phyloP scores from a whole-genome alignment of 1,140 invertebrate genomes.

The Polypedilum pembai region DNA sequence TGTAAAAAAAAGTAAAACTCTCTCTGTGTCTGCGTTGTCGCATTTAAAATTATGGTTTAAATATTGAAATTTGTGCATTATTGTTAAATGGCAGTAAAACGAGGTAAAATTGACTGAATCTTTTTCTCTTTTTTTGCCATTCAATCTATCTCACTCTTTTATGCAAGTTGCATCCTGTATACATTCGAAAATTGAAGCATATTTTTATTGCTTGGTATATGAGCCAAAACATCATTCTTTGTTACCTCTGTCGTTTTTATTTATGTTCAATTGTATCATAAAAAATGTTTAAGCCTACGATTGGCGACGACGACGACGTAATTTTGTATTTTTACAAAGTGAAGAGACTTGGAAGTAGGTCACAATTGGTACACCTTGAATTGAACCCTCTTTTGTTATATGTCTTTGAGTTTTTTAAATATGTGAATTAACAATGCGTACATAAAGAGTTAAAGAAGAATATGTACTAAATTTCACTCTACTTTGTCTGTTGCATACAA shows the following conservation, averaged over 20 bases:
- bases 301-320: too few relatives aligned
- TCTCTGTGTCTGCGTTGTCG: neutral
- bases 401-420: too few relatives aligned
- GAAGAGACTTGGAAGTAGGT: too few relatives aligned
- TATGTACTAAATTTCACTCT: too few relatives aligned
- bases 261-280: neutral
- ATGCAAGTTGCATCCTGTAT: neutral
- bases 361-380: too few relatives aligned
- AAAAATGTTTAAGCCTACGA: too few relatives aligned
- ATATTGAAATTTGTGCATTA: slow-evolving; percentile 26
- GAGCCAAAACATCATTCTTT: neutral
- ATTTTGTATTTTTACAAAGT: too few relatives aligned
- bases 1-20: neutral
- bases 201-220: neutral
- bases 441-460: too few relatives aligned
- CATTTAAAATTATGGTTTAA: slow-evolving; percentile 24
- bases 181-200: neutral
- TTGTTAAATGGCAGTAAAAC: neutral
- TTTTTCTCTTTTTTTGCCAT: neutral
- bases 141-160: neutral
- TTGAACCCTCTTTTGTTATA: too few relatives aligned
- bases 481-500: too few relatives aligned
- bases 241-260: neutral
- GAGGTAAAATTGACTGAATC: neutral
- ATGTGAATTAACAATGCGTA: too few relatives aligned